Conservation (phyloP, 2,113 vertebrate species). For the Carassius gibelio region DNA sequence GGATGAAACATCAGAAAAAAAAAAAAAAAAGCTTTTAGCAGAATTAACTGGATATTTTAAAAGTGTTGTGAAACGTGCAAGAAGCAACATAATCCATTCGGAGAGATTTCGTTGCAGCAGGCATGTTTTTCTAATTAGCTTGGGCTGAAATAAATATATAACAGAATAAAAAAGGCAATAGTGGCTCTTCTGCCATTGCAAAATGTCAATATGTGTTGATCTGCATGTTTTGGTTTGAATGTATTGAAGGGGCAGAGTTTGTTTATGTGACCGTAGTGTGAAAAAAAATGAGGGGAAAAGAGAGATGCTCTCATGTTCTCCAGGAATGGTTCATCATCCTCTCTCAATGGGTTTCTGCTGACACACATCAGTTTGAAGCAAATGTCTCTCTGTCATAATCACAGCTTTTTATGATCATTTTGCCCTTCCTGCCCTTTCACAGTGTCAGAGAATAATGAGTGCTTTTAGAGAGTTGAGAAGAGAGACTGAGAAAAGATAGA, state of each 20-base stretch:
- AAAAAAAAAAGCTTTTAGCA: background rate
- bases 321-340: slow-evolving; percentile 61
- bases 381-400: slow-evolving; percentile 75
- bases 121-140: background rate
- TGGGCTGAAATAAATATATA: background rate
- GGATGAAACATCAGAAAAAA: background rate
- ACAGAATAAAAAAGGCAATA: background rate
- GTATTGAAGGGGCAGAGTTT: slow-evolving; percentile 19
- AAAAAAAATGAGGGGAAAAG: background rate
- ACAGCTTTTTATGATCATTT: slow-evolving; percentile 77
- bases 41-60: background rate
- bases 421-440: slow-evolving; percentile 77
- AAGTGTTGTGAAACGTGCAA: background rate
- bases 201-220: background rate
- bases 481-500: background rate
- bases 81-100: background rate
- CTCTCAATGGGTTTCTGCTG: slow-evolving; percentile 60
- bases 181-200: background rate
- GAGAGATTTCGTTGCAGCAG: background rate
- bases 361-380: slow-evolving; percentile 69
- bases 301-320: slow-evolving; percentile 8
- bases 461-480: slow-evolving; percentile 64
- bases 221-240: background rate
- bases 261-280: slow-evolving; percentile 38
- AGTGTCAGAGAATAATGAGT: slow-evolving; percentile 74